Base-by-base conservation (phyloP, 2,888 invertebrate genomes). In the Rutpela maculata region DNA sequence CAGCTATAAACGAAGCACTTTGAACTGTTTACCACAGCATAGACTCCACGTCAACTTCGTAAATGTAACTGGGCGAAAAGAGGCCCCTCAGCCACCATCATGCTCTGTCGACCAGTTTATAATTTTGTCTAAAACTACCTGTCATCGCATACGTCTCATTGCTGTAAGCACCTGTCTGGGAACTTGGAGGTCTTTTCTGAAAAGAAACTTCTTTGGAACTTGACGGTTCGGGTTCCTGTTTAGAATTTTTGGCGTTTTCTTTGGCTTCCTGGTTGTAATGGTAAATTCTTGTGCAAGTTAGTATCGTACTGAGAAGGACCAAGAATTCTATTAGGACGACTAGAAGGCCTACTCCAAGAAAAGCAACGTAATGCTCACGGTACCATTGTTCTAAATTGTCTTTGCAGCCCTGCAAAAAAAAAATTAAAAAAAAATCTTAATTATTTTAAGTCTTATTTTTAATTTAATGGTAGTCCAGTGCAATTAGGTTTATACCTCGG, bases 351-450 rank as follows among this genome's bases (percentile, higher is more conserved):
- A 93, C 92, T 5, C 92, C 91, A 85, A 96, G 91, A 82, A 96
- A 92, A 55, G 94, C 90, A 31, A 94, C 88, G 83, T 95, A 95
- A 82, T 96, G 96, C 77, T 95, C 92, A 75, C 94, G 92, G 86
- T 95, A 95, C 96, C 96, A 96, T 77, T 92, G 92, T 88, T 95
- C 95, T 74, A 96, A 89, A 87, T 92, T 92, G 38, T 91, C 91
- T 62, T 94, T 89, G 82, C 96, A 96, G 22, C 95, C 94, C 94
- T 94, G 89, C 66, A 79, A 76, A 71, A 76, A 76, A 71, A 76
- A 74, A 38, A 55, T 35, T 62, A 10, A 26, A 19, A 6, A 60
- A 26, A 38, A 17, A 11, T 12, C 31, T 35, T 35, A 6, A 35
- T 35, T 7, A 35, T 26, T 26, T n/a, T 26, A 2, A 26, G 26